Evolutionary conservation across 2,797 vertebrate species (phyloP).

Genomic region (Adelosebastes latens): DNA sequence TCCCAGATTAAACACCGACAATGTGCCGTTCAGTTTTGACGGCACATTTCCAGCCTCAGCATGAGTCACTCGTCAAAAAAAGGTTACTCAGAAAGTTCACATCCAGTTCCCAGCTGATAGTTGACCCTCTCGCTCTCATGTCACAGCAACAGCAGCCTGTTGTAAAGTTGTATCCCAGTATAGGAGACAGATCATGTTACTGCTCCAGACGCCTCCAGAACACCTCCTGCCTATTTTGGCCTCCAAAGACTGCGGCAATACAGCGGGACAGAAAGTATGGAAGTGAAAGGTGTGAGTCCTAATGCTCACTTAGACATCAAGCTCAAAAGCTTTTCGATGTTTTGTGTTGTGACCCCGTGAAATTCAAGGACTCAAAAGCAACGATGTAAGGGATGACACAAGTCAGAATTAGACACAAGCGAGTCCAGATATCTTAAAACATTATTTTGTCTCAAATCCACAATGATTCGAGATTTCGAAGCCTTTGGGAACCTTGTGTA

Average conservation of each 20-base stretch:
- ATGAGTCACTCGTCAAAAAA: conserved; percentile 9
- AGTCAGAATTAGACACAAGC: not conserved
- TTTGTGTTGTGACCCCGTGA: not conserved
- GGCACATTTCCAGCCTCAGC: not conserved
- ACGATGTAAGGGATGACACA: not conserved
- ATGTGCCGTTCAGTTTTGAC: not conserved
- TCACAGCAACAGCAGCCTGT: conserved; percentile 49
- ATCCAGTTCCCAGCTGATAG: conserved; percentile 20
- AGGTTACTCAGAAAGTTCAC: conserved; percentile 18
- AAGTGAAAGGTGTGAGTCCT: not conserved
- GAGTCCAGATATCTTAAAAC: not conserved
- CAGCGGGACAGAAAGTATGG: not conserved
- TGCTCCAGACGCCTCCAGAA: conserved; percentile 47
- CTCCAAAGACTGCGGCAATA: conserved; percentile 8
- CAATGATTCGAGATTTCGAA: not conserved
- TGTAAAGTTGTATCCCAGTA: conserved; percentile 61
- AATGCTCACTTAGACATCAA: not conserved
- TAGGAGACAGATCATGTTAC: conserved; percentile 58
- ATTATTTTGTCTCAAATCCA: not conserved
- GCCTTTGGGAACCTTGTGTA: not conserved
- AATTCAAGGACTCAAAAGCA: not conserved
- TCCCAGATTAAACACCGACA: not conserved
- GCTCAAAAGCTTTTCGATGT: not conserved
- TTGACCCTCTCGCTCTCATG: conserved; percentile 15
- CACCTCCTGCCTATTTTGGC: conserved; percentile 49